phyloP scores from a whole-genome alignment of 2,113 vertebrate genomes.

The Heterocephalus glaber region DNA sequence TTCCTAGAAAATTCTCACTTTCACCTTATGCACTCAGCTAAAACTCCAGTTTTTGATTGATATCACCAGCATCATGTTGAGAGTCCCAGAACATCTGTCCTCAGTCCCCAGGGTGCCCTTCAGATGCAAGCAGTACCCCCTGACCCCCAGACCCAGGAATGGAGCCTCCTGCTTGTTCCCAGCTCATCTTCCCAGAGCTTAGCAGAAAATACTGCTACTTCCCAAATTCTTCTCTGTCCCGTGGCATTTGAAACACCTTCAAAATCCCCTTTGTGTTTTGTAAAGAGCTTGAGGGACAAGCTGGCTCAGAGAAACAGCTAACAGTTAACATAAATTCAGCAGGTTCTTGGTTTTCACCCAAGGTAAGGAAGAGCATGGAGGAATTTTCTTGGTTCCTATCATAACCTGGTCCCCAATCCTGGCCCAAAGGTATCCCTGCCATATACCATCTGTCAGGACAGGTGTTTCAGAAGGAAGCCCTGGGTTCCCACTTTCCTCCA shows the following conservation, averaged over 20 bases:
- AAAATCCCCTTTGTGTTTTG: neutral
- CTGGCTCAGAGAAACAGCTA: neutral
- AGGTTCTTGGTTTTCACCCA: neutral
- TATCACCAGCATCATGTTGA: neutral
- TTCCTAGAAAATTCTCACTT: conserved; percentile 26
- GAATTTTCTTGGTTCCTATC: neutral
- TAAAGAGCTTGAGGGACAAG: neutral
- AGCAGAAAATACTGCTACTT: neutral
- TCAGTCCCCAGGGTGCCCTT: neutral
- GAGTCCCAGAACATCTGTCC: neutral
- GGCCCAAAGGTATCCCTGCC: neutral
- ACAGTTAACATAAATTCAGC: neutral
- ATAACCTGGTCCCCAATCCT: neutral
- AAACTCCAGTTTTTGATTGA: neutral
- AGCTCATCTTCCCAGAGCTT: neutral
- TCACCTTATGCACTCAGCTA: neutral
- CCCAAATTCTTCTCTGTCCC: neutral
- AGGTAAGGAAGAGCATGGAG: neutral
- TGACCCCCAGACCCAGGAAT: neutral
- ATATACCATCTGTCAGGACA: neutral
- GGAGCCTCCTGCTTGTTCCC: neutral
- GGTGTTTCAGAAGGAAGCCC: neutral
- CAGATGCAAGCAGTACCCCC: neutral
- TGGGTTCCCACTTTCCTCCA: neutral
- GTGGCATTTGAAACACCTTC: neutral